Percentiles rank a stretch among this genome's conserved stretches.
Evolutionary conservation across 2,113 vertebrate species (phyloP).

Genomic region (Donacobius atricapilla): DNA sequence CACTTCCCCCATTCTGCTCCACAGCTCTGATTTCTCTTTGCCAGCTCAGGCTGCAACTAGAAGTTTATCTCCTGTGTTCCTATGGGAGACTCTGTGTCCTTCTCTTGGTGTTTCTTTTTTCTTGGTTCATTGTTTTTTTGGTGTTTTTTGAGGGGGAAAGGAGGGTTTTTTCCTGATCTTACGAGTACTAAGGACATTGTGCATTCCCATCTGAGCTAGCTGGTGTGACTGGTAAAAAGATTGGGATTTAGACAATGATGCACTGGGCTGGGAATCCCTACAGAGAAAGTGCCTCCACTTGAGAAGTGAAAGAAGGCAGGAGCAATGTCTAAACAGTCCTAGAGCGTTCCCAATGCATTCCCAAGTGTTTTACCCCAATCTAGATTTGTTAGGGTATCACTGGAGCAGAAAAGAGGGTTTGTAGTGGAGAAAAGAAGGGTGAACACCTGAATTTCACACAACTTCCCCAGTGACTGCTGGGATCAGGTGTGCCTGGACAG

Average conservation of each 20-base stretch:
- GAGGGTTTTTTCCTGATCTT: fast-evolving
- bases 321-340: not conserved
- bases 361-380: not conserved
- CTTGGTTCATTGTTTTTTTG: not conserved
- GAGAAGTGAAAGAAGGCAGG: not conserved
- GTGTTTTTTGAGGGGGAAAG: not conserved
- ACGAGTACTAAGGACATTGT: not conserved
- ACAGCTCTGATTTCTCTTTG: not conserved
- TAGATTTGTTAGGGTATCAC: not conserved
- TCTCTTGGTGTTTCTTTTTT: not conserved
- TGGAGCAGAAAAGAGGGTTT: not conserved
- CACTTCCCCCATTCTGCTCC: not conserved
- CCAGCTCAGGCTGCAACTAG: not conserved
- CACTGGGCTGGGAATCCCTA: not conserved
- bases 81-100: fast-evolving
- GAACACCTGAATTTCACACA: not conserved
- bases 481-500: not conserved
- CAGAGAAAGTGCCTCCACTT: not conserved
- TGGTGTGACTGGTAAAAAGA: not conserved
- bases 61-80: not conserved
- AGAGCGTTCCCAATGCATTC: not conserved
- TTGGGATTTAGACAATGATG: not conserved
- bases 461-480: not conserved
- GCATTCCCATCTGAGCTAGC: not conserved
- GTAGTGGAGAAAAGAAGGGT: not conserved